These are phyloP conservation scores for Myopa testacea DNA, from an alignment of 2,888 invertebrate genomes.

Conservation along the genomic window DNA sequence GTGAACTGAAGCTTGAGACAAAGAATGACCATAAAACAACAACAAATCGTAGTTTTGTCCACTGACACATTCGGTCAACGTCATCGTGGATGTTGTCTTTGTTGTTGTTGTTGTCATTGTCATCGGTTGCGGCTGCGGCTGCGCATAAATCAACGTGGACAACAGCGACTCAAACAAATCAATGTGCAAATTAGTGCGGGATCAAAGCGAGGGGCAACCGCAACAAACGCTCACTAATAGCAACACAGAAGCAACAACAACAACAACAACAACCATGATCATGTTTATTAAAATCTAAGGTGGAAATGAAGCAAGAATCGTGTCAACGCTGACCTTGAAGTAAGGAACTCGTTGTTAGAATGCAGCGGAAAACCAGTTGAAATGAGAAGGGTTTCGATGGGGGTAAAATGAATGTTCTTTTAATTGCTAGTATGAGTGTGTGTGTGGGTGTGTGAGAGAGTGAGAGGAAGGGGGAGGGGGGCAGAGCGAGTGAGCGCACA, in stretches of 20 bases:
- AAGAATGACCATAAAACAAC: too few relatives aligned
- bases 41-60: too few relatives aligned
- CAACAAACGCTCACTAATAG: neutral
- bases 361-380: constrained; percentile 9
- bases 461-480: neutral
- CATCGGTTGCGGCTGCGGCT: constrained; percentile 23
- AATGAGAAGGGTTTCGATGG: constrained; percentile 11
- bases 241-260: constrained; percentile 6
- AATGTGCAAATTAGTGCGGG: constrained; percentile 17
- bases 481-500: neutral
- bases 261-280: neutral
- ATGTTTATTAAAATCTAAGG: constrained; percentile 17
- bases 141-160: constrained; percentile 1
- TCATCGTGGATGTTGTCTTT: constrained; percentile 8
- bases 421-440: neutral
- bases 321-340: constrained; percentile 49
- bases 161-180: neutral
- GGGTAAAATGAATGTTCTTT: neutral
- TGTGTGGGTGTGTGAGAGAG: neutral
- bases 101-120: constrained; percentile 28
- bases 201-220: constrained; percentile 9
- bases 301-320: constrained; percentile 43
- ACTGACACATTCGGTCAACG: neutral
- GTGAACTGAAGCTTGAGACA: too few relatives aligned
- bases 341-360: neutral